These are phyloP conservation scores for Cheilosia variabilis DNA, from an alignment of 2,888 invertebrate genomes.

Conservation along the genomic window DNA sequence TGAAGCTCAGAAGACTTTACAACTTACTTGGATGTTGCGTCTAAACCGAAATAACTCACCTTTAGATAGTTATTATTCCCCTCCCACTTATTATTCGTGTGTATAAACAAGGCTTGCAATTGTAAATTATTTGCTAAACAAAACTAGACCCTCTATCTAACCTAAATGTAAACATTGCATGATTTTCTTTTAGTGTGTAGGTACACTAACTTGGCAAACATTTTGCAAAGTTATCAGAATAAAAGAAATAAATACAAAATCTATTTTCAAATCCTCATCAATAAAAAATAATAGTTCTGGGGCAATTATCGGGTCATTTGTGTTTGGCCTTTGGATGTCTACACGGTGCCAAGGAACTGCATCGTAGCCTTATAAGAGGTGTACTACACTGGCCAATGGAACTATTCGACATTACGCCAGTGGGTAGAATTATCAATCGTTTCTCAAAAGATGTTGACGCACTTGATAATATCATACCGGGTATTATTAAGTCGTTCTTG, in stretches of 20 bases:
- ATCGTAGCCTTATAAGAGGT: slow-evolving; percentile 86
- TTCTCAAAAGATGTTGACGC: slow-evolving; percentile 87
- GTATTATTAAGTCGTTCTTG: slow-evolving; percentile 81
- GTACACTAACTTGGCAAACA: slow-evolving; percentile 28
- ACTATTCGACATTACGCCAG: slow-evolving; percentile 91
- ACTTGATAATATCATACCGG: slow-evolving; percentile 85
- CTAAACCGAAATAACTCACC: slow-evolving; percentile 15
- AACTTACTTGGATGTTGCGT: slow-evolving; percentile 15
- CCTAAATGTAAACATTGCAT: slow-evolving; percentile 46
- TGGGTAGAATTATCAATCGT: slow-evolving; percentile 89
- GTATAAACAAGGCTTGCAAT: slow-evolving; percentile 19
- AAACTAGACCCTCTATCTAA: neutral
- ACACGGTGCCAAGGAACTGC: slow-evolving; percentile 86
- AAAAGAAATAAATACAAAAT: slow-evolving; percentile 15
- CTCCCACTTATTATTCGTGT: slow-evolving; percentile 14
- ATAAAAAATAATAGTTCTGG: slow-evolving; percentile 61
- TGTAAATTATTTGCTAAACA: slow-evolving; percentile 21
- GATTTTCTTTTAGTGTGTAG: slow-evolving; percentile 31
- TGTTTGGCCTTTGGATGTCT: slow-evolving; percentile 83
- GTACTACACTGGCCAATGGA: slow-evolving; percentile 89
- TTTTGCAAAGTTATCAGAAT: slow-evolving; percentile 22
- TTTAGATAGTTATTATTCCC: neutral
- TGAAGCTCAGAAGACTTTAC: too few species aligned
- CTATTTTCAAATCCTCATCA: slow-evolving; percentile 22
- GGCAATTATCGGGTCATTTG: slow-evolving; percentile 81